Percentiles rank a stretch among this genome's conserved stretches.
phyloP scores from a whole-genome alignment of 2,888 invertebrate genomes.

The Steinernema scapterisci region DNA sequence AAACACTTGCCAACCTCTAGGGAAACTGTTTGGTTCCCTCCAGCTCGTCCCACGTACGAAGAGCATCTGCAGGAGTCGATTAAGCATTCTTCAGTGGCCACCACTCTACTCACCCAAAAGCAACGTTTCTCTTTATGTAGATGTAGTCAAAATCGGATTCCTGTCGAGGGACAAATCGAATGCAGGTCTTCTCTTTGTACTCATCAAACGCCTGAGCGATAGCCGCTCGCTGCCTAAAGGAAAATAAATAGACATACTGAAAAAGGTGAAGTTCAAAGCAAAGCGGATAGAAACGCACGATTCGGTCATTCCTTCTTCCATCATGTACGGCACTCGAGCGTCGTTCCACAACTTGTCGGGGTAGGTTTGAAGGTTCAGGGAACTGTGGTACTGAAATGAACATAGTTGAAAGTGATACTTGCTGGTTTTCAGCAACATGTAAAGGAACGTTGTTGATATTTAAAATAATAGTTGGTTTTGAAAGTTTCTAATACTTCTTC shows the following conservation, averaged over 20 bases:
- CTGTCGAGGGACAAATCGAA: slow-evolving; percentile 74
- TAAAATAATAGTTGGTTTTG: no score
- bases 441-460: not conserved
- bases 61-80: slow-evolving; percentile 73
- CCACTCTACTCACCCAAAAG: slow-evolving; percentile 56
- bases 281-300: slow-evolving; percentile 55
- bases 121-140: slow-evolving; percentile 72
- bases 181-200: slow-evolving; percentile 74
- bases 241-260: no score
- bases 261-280: no score
- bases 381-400: slow-evolving; percentile 63
- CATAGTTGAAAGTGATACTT: not conserved
- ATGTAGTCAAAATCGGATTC: slow-evolving; percentile 73
- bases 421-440: not conserved
- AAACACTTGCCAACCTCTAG: slow-evolving; percentile 71
- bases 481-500: no score
- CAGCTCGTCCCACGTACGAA: slow-evolving; percentile 78
- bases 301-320: slow-evolving; percentile 66
- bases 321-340: slow-evolving; percentile 65
- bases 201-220: slow-evolving; percentile 74
- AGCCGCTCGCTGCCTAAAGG: slow-evolving; percentile 65
- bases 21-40: slow-evolving; percentile 78
- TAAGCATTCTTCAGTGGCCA: not conserved
- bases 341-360: slow-evolving; percentile 67
- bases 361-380: slow-evolving; percentile 66